Evolutionary conservation across 2,797 vertebrate genomes (phyloP).

Genomic region (Graptemys geographica): DNA sequence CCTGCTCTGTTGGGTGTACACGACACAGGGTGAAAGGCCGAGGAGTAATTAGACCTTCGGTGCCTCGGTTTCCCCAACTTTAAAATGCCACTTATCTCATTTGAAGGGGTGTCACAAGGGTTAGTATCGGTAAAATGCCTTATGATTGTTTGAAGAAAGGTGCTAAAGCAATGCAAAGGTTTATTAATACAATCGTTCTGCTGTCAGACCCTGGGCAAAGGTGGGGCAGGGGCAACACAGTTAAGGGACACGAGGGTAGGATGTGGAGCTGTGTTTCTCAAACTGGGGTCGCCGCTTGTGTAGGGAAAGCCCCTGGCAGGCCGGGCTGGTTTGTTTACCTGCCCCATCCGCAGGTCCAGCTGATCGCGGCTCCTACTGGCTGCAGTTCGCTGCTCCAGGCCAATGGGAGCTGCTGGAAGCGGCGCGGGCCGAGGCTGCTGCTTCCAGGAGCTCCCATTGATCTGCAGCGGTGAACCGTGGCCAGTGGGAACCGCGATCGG

Average conservation of each 20-base stretch:
- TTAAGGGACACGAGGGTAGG: background rate
- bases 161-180: background rate
- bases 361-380: too few relatives aligned
- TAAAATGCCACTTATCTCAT: background rate
- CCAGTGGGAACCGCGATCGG: too few relatives aligned
- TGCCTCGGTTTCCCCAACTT: background rate
- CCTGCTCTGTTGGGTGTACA: background rate
- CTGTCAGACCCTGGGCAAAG: background rate
- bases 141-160: background rate
- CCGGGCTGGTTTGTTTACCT: too few relatives aligned
- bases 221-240: background rate
- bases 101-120: background rate
- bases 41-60: background rate
- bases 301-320: too few relatives aligned
- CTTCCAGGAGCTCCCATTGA: too few relatives aligned
- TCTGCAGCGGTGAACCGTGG: too few relatives aligned
- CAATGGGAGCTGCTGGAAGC: too few relatives aligned
- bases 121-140: background rate
- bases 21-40: background rate
- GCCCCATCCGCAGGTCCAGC: too few relatives aligned
- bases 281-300: too few relatives aligned
- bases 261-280: background rate
- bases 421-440: fast-evolving
- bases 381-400: fast-evolving
- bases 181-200: background rate